Evolutionary conservation across 2,113 vertebrate genomes (phyloP).

Genomic region (Ia io): DNA sequence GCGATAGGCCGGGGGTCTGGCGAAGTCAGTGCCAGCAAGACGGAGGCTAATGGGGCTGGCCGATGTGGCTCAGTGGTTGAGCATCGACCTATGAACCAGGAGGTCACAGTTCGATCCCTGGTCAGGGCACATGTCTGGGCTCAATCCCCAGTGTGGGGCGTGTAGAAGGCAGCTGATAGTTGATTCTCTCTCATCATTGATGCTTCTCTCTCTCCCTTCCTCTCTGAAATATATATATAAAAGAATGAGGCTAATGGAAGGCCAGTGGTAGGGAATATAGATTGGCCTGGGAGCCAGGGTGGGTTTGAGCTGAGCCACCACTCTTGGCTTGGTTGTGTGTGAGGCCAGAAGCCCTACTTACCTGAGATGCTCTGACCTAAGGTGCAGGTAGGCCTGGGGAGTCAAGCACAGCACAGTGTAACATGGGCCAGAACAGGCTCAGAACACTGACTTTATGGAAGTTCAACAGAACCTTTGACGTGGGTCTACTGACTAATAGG

Average conservation of each 20-base stretch:
- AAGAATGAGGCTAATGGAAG: background rate
- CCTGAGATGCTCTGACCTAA: background rate
- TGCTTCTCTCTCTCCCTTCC: no score
- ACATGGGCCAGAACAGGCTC: conserved; percentile 9
- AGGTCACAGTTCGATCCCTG: no score
- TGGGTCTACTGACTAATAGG: conserved; percentile 54
- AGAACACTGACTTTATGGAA: background rate
- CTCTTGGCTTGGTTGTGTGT: background rate
- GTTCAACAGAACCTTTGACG: conserved; percentile 7
- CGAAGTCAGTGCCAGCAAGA: background rate
- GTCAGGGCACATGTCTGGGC: no score
- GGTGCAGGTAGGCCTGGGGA: conserved; percentile 29
- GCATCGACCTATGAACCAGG: no score
- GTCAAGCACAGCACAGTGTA: background rate
- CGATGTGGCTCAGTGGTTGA: no score
- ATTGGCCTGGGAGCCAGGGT: background rate
- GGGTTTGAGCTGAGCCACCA: background rate
- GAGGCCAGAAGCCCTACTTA: background rate
- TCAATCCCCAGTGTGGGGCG: no score
- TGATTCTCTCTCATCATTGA: no score
- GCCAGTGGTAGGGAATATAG: background rate
- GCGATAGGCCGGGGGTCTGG: no score
- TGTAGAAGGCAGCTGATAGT: no score
- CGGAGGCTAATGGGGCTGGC: background rate
- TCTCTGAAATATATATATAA: no score